Evolutionary conservation across 2,797 vertebrate genomes (phyloP), one percentile per base, ranked within the genome.

Genomic region (Myotis daubentonii): DNA sequence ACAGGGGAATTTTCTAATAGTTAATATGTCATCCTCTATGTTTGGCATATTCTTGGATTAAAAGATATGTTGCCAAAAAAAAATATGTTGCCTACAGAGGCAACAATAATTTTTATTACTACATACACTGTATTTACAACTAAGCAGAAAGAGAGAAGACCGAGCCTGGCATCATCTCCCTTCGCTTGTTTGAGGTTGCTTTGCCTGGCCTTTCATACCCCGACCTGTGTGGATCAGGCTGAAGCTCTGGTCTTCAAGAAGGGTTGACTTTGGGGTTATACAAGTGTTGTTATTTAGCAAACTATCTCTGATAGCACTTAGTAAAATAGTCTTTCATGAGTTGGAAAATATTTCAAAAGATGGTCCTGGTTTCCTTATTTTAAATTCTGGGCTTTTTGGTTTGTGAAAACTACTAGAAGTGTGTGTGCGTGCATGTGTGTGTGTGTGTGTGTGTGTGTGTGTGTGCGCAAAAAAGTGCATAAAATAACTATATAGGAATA

Each of bases 361-460:
- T 38, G 90, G 6, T 51, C 36, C 38, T 83, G 36, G 17, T 87
- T 89, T 88, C n/a, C 55, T 90, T 22, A 20, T 23, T 70, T 76
- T 75, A 57, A 92, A 91, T 74, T 96, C 49, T 89, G 60, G 41
- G 36, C n/a, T 82, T 89, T 66, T 81, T 84, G 38, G 53, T 94
- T 62, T 88, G 68, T 30, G 28, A 36, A 95, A 87, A 92, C 20
- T 62, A 53, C 16, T 33, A 72, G 33, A 25, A 57, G 25, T 60
- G 6, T 84, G 8, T 33, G 23, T 66, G 20, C 11, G 25, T 57
- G 23, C 57, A 30, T 9, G 23, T 11, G 19, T 41, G 36, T 5
- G 49, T 5, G 13, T 55, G 16, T 10, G 8, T 36, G 66, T 36
- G 66, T 22, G n/a, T 68, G 44, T 12, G 8, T 36, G 66, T 36